phyloP scores from a whole-genome alignment of 2,113 vertebrate genomes.

The Indri indri region DNA sequence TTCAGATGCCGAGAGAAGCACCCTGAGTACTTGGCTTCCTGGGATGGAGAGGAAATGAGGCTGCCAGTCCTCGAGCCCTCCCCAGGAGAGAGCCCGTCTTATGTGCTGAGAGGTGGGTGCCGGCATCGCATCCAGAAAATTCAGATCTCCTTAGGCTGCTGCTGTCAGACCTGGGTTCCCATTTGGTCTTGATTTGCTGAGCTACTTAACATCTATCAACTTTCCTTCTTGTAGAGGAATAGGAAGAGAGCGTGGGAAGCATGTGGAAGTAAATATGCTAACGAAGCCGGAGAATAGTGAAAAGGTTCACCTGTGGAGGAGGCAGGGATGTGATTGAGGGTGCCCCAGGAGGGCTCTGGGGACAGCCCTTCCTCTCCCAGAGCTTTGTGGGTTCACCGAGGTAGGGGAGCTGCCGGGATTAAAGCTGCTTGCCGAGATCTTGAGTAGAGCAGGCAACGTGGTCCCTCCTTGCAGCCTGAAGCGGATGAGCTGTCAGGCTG shows the following conservation, averaged over 20 bases:
- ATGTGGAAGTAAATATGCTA: neutral
- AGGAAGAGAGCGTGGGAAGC: neutral
- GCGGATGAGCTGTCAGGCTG: neutral
- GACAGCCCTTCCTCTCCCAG: neutral
- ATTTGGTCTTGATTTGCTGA: neutral
- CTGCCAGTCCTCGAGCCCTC: no score
- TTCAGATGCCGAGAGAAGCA: neutral
- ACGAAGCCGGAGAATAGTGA: neutral
- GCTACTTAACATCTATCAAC: neutral
- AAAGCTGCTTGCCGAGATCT: no score
- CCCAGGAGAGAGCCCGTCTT: neutral
- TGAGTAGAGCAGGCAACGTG: neutral
- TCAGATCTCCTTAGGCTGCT: neutral
- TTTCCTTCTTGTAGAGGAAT: neutral
- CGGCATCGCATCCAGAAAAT: neutral
- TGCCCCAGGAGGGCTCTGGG: neutral
- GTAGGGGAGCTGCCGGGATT: neutral
- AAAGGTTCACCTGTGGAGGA: neutral
- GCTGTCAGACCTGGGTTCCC: neutral
- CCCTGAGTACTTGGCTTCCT: neutral
- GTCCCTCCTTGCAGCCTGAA: neutral
- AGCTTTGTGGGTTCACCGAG: neutral
- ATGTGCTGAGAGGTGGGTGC: neutral
- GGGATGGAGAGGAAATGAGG: neutral
- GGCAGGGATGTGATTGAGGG: neutral